Percentiles rank a stretch among this genome's conserved stretches.
Conservation (phyloP, 53 echinoderm and acorn worm genomes). For the Holothuria leucospilota region DNA sequence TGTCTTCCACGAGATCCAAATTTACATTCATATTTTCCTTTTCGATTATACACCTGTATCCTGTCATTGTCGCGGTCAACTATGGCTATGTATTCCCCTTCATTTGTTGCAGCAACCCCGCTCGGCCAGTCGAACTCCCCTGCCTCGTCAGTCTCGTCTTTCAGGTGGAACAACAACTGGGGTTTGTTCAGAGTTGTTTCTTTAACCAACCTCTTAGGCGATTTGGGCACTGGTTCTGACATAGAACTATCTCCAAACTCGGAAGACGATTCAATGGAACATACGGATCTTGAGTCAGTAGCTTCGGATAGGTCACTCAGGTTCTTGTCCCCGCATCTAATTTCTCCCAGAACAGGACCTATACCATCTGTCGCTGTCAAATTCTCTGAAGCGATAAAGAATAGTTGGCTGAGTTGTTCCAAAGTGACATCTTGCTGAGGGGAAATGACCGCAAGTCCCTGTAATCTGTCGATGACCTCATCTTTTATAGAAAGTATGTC, state of each 20-base stretch:
- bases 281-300: slow-evolving; percentile 86
- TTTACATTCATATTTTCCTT: slow-evolving; percentile 98
- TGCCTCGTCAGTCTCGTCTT: slow-evolving; percentile 90
- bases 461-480: slow-evolving; percentile 93
- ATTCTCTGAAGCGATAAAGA: slow-evolving; percentile 90
- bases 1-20: slow-evolving; percentile 93
- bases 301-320: slow-evolving; percentile 84
- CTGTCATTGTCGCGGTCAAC: slow-evolving; percentile 97
- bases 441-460: slow-evolving; percentile 85
- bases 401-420: slow-evolving; percentile 93
- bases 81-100: slow-evolving; percentile 92
- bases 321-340: slow-evolving; percentile 89
- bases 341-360: slow-evolving; percentile 86
- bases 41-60: slow-evolving; percentile 95
- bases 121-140: slow-evolving; percentile 99
- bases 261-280: slow-evolving; percentile 86
- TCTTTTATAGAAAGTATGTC: slow-evolving; percentile 99
- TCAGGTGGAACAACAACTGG: slow-evolving; percentile 87
- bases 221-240: slow-evolving; percentile 84
- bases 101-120: slow-evolving; percentile 87
- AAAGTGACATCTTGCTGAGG: slow-evolving; percentile 96
- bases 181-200: slow-evolving; percentile 75
- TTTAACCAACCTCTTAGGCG: slow-evolving; percentile 75
- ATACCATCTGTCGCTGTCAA: slow-evolving; percentile 48
- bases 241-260: slow-evolving; percentile 89